Base-by-base conservation (phyloP, 1,140 invertebrate genomes). In the Leptopilina clavipes region DNA sequence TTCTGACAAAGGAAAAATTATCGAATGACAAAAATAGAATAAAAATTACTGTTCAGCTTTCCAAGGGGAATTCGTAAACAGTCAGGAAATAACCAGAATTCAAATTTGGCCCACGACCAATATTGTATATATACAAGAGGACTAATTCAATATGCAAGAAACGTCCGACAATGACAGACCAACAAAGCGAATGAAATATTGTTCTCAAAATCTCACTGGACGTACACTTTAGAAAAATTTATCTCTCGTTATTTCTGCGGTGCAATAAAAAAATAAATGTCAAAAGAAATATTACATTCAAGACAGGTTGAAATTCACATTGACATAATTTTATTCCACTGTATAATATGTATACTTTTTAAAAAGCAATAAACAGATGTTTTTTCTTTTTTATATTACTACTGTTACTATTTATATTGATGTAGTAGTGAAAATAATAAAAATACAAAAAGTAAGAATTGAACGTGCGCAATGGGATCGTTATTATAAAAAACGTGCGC, bases 171-270 rank as follows among this genome's bases (percentile, higher is more conserved):
- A 59, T 59, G 56, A 31, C 56, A 25, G 19, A 59, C 56, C 56
- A 59, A 31, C 19, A 59, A 25, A 59, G 56, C 19, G 56, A 22
- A 59, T 59, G 56, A 59, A 59, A 12, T 59, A 59, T 59, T 59
- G 19, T 59, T 31, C 56, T 22, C 17, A 19, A 59, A 59, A 59
- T 12, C 19, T 59, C 56, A 22, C 56, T 59, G 11, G 56, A 31
- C 56, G 12, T 25, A 22, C 25, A 19, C 22, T 59, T 25, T 59
- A 8, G 22, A 59, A 25, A 59, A 31, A 19, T 59, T 3, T 12
- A 12, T 19, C 22, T 12, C 56, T 12, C 11, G 56, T 59, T 59
- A 59, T 59, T 59, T 59, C 22, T 9, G 19, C 5, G 9, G 19
- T 5, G 12, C 22, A 59, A 22, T 40, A 40, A 40, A 59, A 56